A percentile compares a stretch with the other conserved stretches of the same genome.
These are phyloP conservation scores for Macropus fuliginosus DNA, from an alignment of 2,797 vertebrate genomes.

Conservation along the genomic window DNA sequence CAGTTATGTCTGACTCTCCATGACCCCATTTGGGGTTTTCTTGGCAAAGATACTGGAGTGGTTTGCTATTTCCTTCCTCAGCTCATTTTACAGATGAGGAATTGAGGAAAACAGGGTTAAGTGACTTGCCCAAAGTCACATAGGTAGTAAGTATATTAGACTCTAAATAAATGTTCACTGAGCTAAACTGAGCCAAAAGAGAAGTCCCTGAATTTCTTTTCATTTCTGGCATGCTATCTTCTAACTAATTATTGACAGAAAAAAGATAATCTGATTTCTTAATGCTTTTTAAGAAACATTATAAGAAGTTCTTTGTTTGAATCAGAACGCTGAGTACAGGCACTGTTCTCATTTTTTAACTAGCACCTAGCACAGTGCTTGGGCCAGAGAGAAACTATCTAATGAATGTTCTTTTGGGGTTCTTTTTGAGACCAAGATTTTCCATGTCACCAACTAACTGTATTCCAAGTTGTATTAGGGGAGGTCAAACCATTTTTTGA, in stretches of 20 bases:
- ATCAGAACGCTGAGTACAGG: background rate
- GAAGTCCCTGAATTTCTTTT: background rate
- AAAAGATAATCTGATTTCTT: background rate
- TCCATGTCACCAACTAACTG: background rate
- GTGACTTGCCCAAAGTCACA: background rate
- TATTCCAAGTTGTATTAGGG: background rate
- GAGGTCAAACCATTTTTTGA: background rate
- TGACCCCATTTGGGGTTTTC: background rate
- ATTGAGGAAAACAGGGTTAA: background rate
- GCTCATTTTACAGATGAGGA: background rate
- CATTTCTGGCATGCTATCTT: background rate
- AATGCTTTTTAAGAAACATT: background rate
- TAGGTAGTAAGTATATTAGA: background rate
- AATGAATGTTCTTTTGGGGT: background rate
- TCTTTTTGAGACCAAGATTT: background rate
- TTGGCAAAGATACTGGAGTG: background rate
- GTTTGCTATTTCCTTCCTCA: background rate
- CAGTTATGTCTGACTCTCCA: too few relatives aligned
- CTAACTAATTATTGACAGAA: background rate
- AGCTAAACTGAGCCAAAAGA: background rate
- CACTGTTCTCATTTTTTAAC: background rate
- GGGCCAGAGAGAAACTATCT: background rate
- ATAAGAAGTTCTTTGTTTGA: background rate
- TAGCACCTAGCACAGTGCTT: accelerated
- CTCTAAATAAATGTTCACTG: background rate